Base-by-base conservation (phyloP, 2,888 invertebrate species). In the Melipona beecheii region DNA sequence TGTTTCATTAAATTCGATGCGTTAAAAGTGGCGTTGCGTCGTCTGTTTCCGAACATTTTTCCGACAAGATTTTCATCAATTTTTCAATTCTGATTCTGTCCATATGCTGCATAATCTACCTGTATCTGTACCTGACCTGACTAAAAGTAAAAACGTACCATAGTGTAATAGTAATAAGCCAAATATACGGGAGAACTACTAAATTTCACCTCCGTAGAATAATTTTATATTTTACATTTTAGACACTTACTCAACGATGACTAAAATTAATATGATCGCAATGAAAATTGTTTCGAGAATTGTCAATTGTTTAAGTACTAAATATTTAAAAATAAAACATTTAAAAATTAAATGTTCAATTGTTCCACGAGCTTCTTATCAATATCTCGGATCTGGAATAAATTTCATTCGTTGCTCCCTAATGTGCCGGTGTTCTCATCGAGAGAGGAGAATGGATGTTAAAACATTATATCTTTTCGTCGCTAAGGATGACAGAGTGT, bases 401-500 rank as follows among this genome's bases (percentile, higher is more conserved):
- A 24, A 74, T 54, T 43, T 50, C n/a, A 31, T 19, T 62, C 27
- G 62, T 52, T 19, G 3, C 36, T 31, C 19, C 13, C 31, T 50
- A 4, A 2, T 54, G 27, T 36, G 24, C 52, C 52, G 3, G 31
- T n/a, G n/a, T n/a, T n/a, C n/a, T n/a, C n/a, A 60, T 36, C 68
- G 13, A 60, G 60, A 49, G 21, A 49, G n/a, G 11, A 43, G 64
- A 64, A 64, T 64, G 31, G 49, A 78, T 69, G 68, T 27, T n/a
- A n/a, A 27, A 1, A 27, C 27, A 27, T 27, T 27, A 27, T 36
- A 62, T 78, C 4, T 3, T 69, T 68, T 69, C 62, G 17, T 68
- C 17, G 65, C 13, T 62, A 50, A 72, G 52, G 43, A 74, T 78
- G 70, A 81, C 70, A 58, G 69, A 81, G 74, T 68, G 58, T n/a